These are phyloP conservation scores for Benitochromis conjunctus DNA, from an alignment of 2,113 vertebrate genomes.

Conservation along the genomic window DNA sequence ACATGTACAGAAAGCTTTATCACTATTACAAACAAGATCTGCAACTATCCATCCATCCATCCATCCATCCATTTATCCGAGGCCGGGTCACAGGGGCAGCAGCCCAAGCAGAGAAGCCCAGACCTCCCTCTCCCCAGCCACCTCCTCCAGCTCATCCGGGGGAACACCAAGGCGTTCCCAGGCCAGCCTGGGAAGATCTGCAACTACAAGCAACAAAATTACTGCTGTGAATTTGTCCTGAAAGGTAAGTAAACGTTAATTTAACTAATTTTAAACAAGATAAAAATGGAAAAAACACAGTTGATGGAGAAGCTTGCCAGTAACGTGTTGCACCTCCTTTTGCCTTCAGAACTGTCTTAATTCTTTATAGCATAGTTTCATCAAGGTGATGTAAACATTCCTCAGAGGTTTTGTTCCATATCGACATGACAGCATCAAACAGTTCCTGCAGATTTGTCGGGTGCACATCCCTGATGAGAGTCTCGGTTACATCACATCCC, in stretches of 20 bases:
- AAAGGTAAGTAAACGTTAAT: background rate
- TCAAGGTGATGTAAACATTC: background rate
- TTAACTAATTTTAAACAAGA: background rate
- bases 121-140: too few relatives aligned
- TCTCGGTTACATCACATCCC: background rate
- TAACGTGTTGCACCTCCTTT: background rate
- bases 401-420: background rate
- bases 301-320: background rate
- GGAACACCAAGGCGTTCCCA: too few relatives aligned
- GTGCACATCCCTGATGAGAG: background rate
- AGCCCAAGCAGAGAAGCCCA: too few relatives aligned
- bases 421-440: background rate
- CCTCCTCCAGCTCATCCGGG: too few relatives aligned
- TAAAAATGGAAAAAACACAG: background rate
- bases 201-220: background rate
- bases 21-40: accelerated
- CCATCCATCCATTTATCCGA: too few relatives aligned
- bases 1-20: background rate
- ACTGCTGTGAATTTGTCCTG: background rate
- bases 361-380: background rate
- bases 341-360: background rate
- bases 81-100: too few relatives aligned
- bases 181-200: too few relatives aligned
- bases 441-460: background rate
- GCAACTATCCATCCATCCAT: too few relatives aligned